These are phyloP conservation scores for Orussus abietinus DNA, from an alignment of 1,140 invertebrate species.

Conservation along the genomic window DNA sequence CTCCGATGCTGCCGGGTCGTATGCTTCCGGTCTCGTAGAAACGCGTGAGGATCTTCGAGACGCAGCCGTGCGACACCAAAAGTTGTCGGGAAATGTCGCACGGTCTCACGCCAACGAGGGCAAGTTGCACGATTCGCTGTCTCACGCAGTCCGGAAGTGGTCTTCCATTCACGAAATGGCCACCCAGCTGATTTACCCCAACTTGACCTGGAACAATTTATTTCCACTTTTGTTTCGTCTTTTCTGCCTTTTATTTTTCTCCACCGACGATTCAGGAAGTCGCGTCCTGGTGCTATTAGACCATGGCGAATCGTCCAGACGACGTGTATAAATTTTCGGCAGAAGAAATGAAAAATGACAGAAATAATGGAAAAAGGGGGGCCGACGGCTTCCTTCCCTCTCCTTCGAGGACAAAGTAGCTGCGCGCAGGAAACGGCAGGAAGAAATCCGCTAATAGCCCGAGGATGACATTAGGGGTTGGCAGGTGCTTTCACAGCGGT, in stretches of 20 bases:
- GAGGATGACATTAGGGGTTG: constrained; percentile 18
- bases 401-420: constrained; percentile 3
- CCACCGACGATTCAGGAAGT: too few relatives aligned
- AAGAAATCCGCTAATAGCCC: constrained; percentile 2
- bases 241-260: too few relatives aligned
- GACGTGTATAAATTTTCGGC: background rate
- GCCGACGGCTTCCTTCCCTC: too few relatives aligned
- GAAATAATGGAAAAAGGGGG: too few relatives aligned
- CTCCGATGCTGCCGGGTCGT: constrained; percentile 84
- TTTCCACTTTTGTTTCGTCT: constrained; percentile 5
- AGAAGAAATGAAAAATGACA: constrained; percentile 3
- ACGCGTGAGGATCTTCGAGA: constrained; percentile 95
- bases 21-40: constrained; percentile 95
- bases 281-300: too few relatives aligned
- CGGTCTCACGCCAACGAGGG: constrained; percentile 84
- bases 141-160: constrained; percentile 92
- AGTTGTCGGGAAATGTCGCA: constrained; percentile 95
- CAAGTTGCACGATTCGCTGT: constrained; percentile 88
- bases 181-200: constrained; percentile 93
- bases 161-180: constrained; percentile 93
- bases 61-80: constrained; percentile 92
- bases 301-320: background rate
- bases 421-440: background rate
- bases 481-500: constrained; percentile 22
- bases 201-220: constrained; percentile 71